Evolutionary conservation across 1,140 invertebrate genomes (phyloP).

Genomic region (Lineus longissimus): DNA sequence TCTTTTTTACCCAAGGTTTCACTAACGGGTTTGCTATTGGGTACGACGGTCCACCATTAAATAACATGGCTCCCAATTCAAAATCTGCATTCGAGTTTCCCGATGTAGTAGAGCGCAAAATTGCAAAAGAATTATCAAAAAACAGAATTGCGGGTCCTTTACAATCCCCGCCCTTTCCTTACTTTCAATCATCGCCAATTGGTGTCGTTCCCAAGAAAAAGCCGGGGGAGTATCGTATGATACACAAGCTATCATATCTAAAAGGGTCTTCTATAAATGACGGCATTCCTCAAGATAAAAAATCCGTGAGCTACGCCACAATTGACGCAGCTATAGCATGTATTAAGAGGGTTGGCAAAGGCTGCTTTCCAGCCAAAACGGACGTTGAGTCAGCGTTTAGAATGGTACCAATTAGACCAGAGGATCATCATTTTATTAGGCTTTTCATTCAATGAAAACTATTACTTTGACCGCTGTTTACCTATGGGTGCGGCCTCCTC

Average conservation of each 20-base stretch:
- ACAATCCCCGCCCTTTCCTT: neutral
- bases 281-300: neutral
- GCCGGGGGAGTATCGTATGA: neutral
- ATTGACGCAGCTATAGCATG: neutral
- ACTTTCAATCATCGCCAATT: neutral
- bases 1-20: no score
- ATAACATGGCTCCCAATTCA: neutral
- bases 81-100: neutral
- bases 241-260: neutral
- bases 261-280: neutral
- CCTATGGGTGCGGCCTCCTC: neutral
- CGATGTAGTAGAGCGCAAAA: neutral
- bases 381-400: constrained; percentile 3
- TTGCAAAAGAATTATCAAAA: neutral
- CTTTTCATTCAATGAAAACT: neutral
- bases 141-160: neutral
- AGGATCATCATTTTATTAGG: neutral
- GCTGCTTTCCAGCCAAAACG: neutral
- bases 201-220: neutral
- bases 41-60: no score
- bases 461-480: neutral
- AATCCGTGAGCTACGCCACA: neutral
- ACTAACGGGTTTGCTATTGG: no score
- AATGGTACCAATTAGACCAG: neutral
- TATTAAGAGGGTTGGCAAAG: neutral